Percentiles rank a stretch among this genome's conserved stretches.
Evolutionary conservation across 1,140 invertebrate genomes (phyloP).

Genomic region (Apolygus lucorum): DNA sequence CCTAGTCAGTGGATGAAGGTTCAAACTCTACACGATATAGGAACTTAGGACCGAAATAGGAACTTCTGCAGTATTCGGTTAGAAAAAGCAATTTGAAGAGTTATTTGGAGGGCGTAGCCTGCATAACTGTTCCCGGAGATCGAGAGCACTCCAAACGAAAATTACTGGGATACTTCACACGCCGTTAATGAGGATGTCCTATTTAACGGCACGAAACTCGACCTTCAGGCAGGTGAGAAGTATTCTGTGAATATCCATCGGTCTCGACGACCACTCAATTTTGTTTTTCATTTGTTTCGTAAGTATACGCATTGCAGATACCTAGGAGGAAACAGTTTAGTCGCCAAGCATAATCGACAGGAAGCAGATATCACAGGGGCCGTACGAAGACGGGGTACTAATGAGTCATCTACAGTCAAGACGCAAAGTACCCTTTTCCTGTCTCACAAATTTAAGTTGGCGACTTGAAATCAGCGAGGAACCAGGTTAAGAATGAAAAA

Average conservation of each 20-base stretch:
- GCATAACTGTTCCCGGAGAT: neutral
- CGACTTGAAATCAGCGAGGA: too few relatives aligned
- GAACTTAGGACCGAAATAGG: neutral
- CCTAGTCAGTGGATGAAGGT: neutral
- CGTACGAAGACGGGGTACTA: neutral
- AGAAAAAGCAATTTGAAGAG: too few relatives aligned
- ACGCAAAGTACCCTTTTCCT: too few relatives aligned
- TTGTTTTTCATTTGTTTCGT: too few relatives aligned
- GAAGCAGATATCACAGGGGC: neutral
- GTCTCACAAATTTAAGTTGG: too few relatives aligned
- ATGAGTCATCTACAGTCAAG: neutral
- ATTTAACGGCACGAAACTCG: slow-evolving; percentile 19
- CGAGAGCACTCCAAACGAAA: slow-evolving; percentile 1
- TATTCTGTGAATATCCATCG: neutral
- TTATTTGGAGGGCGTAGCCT: neutral
- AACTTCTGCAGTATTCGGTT: too few relatives aligned
- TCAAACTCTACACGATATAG: neutral
- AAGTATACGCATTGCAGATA: neutral
- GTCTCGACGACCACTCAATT: too few relatives aligned
- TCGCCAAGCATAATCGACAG: neutral
- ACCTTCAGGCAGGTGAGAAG: slow-evolving; percentile 13
- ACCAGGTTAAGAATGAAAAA: too few relatives aligned
- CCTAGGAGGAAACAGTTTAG: neutral
- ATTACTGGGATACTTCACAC: slow-evolving; percentile 3
- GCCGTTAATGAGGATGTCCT: slow-evolving; percentile 21